These are phyloP conservation scores for Acleris sparsana DNA, from an alignment of 2,888 invertebrate species.

Conservation along the genomic window DNA sequence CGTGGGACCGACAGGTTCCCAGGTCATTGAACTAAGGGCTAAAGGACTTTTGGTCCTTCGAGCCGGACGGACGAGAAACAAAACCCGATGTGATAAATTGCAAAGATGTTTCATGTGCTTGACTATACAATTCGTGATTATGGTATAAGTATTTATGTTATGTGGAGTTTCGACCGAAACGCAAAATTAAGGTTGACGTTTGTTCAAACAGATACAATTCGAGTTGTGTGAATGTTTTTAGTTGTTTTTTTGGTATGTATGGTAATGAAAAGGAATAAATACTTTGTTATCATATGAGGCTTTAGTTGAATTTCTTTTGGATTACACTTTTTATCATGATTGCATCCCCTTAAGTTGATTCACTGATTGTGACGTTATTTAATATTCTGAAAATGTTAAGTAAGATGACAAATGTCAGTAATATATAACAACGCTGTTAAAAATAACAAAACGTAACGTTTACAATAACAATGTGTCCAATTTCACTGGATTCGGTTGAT, in stretches of 20 bases:
- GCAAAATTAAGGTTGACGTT: background rate
- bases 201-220: too few species aligned
- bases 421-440: background rate
- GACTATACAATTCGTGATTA: background rate
- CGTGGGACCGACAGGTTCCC: constrained; percentile 49
- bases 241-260: too few species aligned
- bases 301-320: too few species aligned
- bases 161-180: too few species aligned
- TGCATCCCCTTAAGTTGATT: too few species aligned
- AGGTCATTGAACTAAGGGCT: constrained; percentile 52
- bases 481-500: constrained; percentile 14
- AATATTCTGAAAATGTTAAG: too few species aligned
- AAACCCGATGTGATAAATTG: constrained; percentile 4
- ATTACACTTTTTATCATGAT: too few species aligned
- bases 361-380: too few species aligned
- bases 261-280: too few species aligned
- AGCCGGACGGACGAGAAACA: constrained; percentile 45
- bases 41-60: constrained; percentile 51
- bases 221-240: too few species aligned
- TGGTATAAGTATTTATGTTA: background rate
- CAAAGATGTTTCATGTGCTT: background rate
- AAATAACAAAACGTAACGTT: constrained; percentile 11
- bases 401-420: too few species aligned
- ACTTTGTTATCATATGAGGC: too few species aligned
- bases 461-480: constrained; percentile 30